Base-by-base conservation (phyloP, 2,888 invertebrate species). In the Dryococelus australis region DNA sequence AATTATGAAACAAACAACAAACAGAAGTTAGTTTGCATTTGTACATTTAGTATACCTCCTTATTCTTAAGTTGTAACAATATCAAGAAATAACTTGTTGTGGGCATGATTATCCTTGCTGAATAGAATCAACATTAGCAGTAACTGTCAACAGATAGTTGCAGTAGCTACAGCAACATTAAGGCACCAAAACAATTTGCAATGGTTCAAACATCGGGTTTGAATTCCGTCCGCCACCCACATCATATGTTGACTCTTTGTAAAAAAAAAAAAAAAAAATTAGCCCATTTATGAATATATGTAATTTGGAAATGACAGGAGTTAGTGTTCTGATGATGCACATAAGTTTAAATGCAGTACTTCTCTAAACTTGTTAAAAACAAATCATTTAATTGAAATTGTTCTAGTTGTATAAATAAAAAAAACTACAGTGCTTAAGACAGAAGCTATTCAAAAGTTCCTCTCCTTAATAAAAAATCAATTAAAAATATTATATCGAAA, bases 121-220 rank as follows among this genome's bases (percentile, higher is more conserved):
- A n/a, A n/a, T 65, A 65, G 65, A 65, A 65, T 65, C 20, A 65
- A 65, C 8, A 16, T n/a, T 65, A 65, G 65, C 16, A 65, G 65
- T 65, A 65, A 2, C n/a, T 65, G n/a, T 65, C n/a, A 24, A 65
- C n/a, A 65, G 65, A 65, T 24, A 65, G 65, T 65, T 65, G n/a
- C 65, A 8, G n/a, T n/a, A n/a, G n/a, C n/a, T 8, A 20, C 20
- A 24, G n/a, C 65, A 65, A 65, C 65, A 65, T 20, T 65, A 65
- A n/a, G 51, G 51, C 51, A 51, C 51, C 20, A 2, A 20, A 28
- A 27, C 13, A 20, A 26, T 27, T 43, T 28, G 28, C 35, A 83
- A 84, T 35, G 86, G 86, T 86, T 84, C 86, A 86, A 86, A 86
- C 86, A 84, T 84, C 84, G 86, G 86, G 84, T 86, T 86, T 86